Base-by-base conservation (phyloP, 2,888 invertebrate species). In the Meteorus cinctellus region DNA sequence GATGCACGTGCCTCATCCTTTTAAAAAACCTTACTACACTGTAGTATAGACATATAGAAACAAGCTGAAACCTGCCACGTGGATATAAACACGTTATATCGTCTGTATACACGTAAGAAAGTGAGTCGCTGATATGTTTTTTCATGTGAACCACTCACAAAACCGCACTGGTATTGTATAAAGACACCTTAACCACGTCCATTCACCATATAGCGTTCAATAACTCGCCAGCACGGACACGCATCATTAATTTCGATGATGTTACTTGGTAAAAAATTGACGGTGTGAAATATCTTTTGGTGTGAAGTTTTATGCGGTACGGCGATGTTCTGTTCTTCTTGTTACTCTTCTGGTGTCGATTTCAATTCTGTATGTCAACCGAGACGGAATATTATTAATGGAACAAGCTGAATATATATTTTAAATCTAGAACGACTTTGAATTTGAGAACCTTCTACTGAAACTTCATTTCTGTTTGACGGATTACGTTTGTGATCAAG, bases 191-290 rank as follows among this genome's bases (percentile, higher is more conserved):
- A 41, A 19, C 24, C 60, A 59, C 34, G n/a, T 55, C n/a, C 1
- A 48, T 48, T 48, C 5, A n/a, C 41, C 1, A 4, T 48, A 16
- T n/a, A n/a, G 5, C 4, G 48, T 5, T 48, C n/a, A n/a, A n/a
- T 48, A 48, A 48, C 16, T n/a, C 34, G 16, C 55, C 3, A 19
- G 8, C 19, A 36, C 31, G 34, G 14, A 14, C 24, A 24, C 19
- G 27, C 59, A 8, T 70, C 70, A 70, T 70, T 59, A 60, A 60
- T 70, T 70, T 70, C 24, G 24, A 60, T 70, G 60, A 59, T 70
- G 59, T 70, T 59, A 60, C 12, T 31, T 34, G 19, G 14, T 51
- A 3, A 14, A 60, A 70, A 6, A 51, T 68, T 29, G 4, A 48
- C 48, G n/a, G 48, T 48, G 48, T 41, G 24, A 10, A 16, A 29